Evolutionary conservation across 2,797 vertebrate species (phyloP), one percentile per base, ranked within the genome.

Genomic region (Brachyalestes nurse): DNA sequence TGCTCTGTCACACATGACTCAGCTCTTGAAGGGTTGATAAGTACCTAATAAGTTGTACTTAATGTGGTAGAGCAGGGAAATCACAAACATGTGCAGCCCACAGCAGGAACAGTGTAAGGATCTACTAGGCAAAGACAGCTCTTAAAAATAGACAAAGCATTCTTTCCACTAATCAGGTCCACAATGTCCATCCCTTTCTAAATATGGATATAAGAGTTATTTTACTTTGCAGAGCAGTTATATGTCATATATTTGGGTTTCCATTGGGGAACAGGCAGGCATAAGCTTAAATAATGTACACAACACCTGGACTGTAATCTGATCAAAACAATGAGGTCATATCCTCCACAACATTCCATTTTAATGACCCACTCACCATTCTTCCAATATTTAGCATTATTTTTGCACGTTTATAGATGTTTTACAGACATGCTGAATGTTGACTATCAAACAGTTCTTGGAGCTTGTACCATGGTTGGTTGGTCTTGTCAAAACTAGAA

Each of bases 201-300:
- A 7, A 45, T 0, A 67, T 38, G 64, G 64, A n/a, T 17, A 67
- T 21, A 67, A 67, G n/a, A 28, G 28, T 28, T 28, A 28, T 28
- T 28, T 28, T 49, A 49, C 2, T 53, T 40, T 16, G 14, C 5
- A 65, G 4, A 17, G 28, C 21, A n/a, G 19, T 21, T 38, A 4
- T 42, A 45, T 9, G 8, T 60, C 9, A 10, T 60, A 9, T 25
- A 23, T 83, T 49, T 76, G 67, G 19, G 6, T 21, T 55, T 66
- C 21, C 60, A 80, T 80, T 83, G 66, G 64, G 28, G 25, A 45
- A 72, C 73, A 76, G 42, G 47, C 60, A 49, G 55, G 21, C 8
- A 51, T 62, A 58, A 69, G 76, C 40, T 28, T 42, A 42, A 42
- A 42, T 42, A 42, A 42, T 42, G 5, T 9, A 42, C 42, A 42